Evolutionary conservation across 1,140 invertebrate genomes (phyloP), one percentile per base, ranked within the genome.

Genomic region (Panagrolaimus sp.): DNA sequence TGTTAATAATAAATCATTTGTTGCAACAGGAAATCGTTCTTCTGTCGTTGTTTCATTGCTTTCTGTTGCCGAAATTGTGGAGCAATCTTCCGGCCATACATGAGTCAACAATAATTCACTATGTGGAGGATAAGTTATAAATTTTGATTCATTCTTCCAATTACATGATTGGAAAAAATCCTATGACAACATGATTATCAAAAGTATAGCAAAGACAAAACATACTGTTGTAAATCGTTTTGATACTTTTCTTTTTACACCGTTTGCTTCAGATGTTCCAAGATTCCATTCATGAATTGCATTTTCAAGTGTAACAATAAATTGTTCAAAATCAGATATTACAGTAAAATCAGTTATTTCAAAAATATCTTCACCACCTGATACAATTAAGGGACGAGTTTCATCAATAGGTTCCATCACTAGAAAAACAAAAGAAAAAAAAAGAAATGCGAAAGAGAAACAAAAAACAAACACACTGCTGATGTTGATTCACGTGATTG

Each of bases 291-390:
- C 45, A 57, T 47, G 65, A 8, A 66, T 45, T n/a, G 42, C 65
- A 31, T 27, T 43, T 27, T 66, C 65, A 14, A 66, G 25, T n/a
- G 45, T 38, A 48, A 47, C 65, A 48, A 45, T 38, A 20, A 66
- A 66, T 48, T 25, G 16, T 27, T 66, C 65, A 8, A 51, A 48
- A 31, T 66, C 65, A 42, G 45, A 38, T 3, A 66, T 43, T 9
- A 47, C 45, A 48, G 65, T 66, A 42, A 66, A 66, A 31, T 66
- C 65, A 11, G 25, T 66, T 16, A 66, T 66, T 11, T 66, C 65
- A 42, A 66, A 66, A 16, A 66, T 48, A 5, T 66, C 65, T 9
- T 63, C 62, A 14, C 16, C 31, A 2, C 42, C 62, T 8, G 16
- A 20, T 8, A 43, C 27, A 5, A 42, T 43, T 9, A 42, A 27